Evolutionary conservation across 2,797 vertebrate genomes (phyloP).

Genomic region (Spea hammondii): DNA sequence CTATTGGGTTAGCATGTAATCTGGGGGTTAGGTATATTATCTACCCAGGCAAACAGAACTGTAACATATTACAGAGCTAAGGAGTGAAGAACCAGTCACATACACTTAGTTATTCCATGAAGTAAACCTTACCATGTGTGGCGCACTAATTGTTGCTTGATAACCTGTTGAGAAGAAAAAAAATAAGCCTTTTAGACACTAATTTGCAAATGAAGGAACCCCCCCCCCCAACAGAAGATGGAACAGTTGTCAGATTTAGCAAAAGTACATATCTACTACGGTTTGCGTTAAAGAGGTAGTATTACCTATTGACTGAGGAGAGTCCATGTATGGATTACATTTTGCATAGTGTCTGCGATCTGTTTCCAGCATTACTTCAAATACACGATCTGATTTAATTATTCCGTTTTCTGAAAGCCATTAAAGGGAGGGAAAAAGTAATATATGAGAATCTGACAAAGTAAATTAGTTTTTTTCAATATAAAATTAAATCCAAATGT

Average conservation of each 20-base stretch:
- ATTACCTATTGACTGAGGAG: conserved; percentile 93
- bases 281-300: neutral
- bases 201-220: neutral
- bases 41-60: too few species aligned
- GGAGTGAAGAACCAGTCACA: too few species aligned
- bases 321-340: conserved; percentile 98
- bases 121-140: conserved; percentile 87
- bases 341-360: conserved; percentile 93
- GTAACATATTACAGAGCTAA: too few species aligned
- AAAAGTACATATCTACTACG: neutral
- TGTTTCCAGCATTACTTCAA: conserved; percentile 95
- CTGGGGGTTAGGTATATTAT: too few species aligned
- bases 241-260: neutral
- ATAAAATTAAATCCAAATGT: too few species aligned
- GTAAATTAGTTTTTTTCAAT: neutral
- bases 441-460: neutral
- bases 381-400: conserved; percentile 96
- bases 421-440: neutral
- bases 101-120: neutral
- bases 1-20: too few species aligned
- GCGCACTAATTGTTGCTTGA: conserved; percentile 98
- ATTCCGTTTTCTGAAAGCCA: conserved; percentile 92
- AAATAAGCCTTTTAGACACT: conserved; percentile 49
- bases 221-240: neutral
- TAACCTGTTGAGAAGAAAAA: conserved; percentile 77